Conservation (phyloP, 1,140 invertebrate species). For the Pachypeltis micranthus region DNA sequence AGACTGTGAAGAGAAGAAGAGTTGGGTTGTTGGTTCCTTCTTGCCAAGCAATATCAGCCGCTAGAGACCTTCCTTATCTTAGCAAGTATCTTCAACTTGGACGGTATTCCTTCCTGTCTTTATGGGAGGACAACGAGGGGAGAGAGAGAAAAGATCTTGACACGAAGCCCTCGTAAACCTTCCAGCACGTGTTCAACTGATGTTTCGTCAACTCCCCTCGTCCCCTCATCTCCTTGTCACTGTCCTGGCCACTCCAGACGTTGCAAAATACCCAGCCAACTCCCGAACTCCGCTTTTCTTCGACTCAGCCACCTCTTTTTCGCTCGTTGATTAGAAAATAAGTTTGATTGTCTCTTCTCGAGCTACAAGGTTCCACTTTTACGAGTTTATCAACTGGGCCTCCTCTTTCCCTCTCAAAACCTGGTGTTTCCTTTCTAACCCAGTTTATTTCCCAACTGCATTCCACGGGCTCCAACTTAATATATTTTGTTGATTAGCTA, state of each 20-base stretch:
- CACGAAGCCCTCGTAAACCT: neutral
- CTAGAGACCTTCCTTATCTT: neutral
- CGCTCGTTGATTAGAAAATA: neutral
- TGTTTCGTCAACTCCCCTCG: neutral
- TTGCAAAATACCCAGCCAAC: no score
- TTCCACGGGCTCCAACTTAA: no score
- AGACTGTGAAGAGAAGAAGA: no score
- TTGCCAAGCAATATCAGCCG: neutral
- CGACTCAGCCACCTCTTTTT: no score
- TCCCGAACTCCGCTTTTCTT: no score
- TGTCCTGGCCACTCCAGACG: no score
- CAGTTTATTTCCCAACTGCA: no score
- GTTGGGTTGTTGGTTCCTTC: neutral
- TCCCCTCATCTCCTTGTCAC: no score
- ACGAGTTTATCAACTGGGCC: neutral
- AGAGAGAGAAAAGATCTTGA: neutral
- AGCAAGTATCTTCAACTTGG: neutral
- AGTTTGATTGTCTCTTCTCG: neutral
- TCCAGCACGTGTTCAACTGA: neutral
- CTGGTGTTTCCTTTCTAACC: no score
- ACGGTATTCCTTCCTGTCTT: neutral
- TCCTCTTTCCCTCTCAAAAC: no score
- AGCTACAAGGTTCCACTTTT: neutral
- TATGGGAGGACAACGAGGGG: neutral
- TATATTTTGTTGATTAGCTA: no score